Evolutionary conservation across 2,797 vertebrate species (phyloP).

Genomic region (Tenualosa ilisha): DNA sequence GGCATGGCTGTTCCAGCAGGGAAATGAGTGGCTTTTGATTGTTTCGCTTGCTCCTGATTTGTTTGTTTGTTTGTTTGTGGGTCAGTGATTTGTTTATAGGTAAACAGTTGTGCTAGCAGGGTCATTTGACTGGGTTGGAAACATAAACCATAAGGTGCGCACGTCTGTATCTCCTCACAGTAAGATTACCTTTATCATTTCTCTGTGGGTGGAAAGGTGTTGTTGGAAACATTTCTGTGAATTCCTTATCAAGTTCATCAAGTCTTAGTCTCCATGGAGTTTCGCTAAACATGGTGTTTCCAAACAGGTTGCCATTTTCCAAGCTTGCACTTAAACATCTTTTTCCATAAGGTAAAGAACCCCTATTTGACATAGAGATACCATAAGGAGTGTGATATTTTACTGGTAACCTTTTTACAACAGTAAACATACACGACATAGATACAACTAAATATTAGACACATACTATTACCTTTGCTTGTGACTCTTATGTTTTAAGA

Average conservation of each 20-base stretch:
- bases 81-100: background rate
- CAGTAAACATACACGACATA: background rate
- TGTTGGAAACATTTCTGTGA: background rate
- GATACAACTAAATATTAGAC: background rate
- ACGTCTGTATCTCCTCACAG: background rate
- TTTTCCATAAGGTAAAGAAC: background rate
- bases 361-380: background rate
- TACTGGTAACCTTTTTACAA: background rate
- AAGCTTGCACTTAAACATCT: background rate
- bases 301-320: background rate
- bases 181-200: background rate
- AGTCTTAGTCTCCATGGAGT: background rate
- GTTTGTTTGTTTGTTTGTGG: slow-evolving; percentile 22
- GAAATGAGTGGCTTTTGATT: background rate
- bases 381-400: background rate
- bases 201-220: background rate
- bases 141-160: background rate
- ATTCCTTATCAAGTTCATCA: background rate
- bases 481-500: background rate
- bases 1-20: background rate
- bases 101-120: background rate
- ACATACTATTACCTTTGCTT: background rate
- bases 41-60: background rate
- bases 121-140: background rate
- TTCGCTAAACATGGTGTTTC: background rate